Evolutionary conservation across 2,888 invertebrate species (phyloP), one percentile per base, ranked within the genome.

Genomic region (Athalia cordata): DNA sequence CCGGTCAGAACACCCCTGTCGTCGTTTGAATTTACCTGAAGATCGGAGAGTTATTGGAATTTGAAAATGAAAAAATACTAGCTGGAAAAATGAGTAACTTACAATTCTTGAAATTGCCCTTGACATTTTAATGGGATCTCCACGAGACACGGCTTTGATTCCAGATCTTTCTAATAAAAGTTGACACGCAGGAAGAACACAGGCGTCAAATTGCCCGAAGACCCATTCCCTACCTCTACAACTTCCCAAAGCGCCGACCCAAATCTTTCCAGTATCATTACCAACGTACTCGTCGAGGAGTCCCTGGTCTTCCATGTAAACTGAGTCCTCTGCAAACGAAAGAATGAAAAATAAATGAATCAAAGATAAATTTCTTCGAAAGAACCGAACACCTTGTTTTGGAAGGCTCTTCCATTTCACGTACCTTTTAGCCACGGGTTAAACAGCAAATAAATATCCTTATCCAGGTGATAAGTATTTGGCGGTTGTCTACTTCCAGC

Each of bases 351-450:
- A 47, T 9, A 0, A 68, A 43, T 68, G 9, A 68, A 49, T 9
- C 9, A 8, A 4, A 13, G 45, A 3, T 29, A 29, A 29, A 49
- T 6, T 5, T 47, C 68, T 64, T 13, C 13, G 9, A 52, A 3
- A 29, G 29, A 29, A 29, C 29, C 29, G 29, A 29, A 29, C 2
- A 29, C 2, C 29, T 29, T 29, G 1, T 29, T 29, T 29, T 29
- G 29, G 29, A 29, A 29, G 2, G 29, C 29, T 52, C 52, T 52
- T 52, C 8, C 29, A 29, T 29, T 47, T n/a, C 9, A 83, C 89
- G 88, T 90, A 96, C 96, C 95, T 91, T 94, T 93, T 82, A 93
- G 92, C 96, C 96, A 96, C 0, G 97, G 96, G 89, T 96, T 97
- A 90, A 96, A 96, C 9, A 97, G 91, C 29, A 97, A 90, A 89